These are phyloP conservation scores for Actinernus sp. DNA, from an alignment of 92 coral and sea anemone genomes.

Conservation along the genomic window DNA sequence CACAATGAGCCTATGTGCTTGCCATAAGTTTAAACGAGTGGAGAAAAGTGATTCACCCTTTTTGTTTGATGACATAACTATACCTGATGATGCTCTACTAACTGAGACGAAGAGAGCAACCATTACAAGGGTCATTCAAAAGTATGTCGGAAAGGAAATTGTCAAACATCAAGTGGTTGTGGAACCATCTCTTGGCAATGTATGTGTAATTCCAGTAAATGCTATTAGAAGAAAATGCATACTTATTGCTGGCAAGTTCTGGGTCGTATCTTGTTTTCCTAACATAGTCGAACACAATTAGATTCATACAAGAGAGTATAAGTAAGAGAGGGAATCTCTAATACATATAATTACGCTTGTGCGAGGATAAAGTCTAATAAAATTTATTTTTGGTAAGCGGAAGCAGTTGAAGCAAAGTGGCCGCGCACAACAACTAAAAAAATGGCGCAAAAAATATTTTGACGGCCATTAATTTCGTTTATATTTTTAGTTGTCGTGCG, in stretches of 20 bases:
- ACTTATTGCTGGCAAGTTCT: neutral
- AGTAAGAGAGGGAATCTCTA: too few relatives aligned
- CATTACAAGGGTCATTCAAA: slow-evolving; percentile 14
- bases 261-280: neutral
- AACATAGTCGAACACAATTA: neutral
- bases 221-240: slow-evolving; percentile 17
- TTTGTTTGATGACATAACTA: slow-evolving; percentile 5
- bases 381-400: too few relatives aligned
- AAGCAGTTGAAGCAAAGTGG: too few relatives aligned
- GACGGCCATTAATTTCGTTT: too few relatives aligned
- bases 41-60: slow-evolving; percentile 11
- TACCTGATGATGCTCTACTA: slow-evolving; percentile 14
- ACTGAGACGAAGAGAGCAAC: slow-evolving; percentile 5
- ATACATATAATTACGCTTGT: too few relatives aligned
- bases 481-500: too few relatives aligned
- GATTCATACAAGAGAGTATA: too few relatives aligned
- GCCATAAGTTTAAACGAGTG: slow-evolving; percentile 9
- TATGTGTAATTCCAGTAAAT: neutral
- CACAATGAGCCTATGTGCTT: slow-evolving; percentile 3
- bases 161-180: slow-evolving; percentile 36
- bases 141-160: slow-evolving; percentile 22
- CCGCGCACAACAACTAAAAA: too few relatives aligned
- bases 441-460: too few relatives aligned
- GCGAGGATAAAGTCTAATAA: too few relatives aligned
- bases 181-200: neutral